Evolutionary conservation across 2,888 invertebrate species (phyloP).

Genomic region (Limnephilus marmoratus): DNA sequence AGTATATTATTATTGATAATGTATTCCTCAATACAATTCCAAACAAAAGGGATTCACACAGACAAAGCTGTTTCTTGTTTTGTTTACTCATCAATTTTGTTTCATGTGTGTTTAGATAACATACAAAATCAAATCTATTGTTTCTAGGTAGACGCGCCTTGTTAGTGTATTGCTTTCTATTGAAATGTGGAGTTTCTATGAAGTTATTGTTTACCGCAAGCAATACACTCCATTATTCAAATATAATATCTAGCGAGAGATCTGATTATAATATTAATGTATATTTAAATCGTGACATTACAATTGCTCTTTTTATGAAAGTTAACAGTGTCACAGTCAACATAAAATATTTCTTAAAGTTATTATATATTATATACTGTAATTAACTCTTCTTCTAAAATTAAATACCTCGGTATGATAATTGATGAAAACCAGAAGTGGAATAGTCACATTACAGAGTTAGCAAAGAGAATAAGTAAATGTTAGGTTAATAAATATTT

Average conservation of each 20-base stretch:
- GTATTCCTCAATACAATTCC: neutral
- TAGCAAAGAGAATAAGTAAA: too few species aligned
- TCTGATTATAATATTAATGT: neutral
- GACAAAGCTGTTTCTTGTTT: neutral
- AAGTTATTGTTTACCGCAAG: neutral
- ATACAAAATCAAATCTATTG: neutral
- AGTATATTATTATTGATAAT: neutral
- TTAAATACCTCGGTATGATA: too few species aligned
- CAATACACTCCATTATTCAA: neutral
- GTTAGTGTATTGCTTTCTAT: neutral
- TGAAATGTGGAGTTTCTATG: neutral
- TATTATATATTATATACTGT: too few species aligned
- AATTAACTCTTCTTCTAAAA: too few species aligned
- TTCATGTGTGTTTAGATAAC: neutral
- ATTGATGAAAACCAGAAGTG: too few species aligned
- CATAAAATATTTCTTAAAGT: too few species aligned
- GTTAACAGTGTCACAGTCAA: too few species aligned
- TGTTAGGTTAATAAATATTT: too few species aligned
- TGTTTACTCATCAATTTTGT: neutral
- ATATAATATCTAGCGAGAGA: neutral
- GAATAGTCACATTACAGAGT: too few species aligned
- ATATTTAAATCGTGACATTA: too few species aligned
- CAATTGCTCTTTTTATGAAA: too few species aligned
- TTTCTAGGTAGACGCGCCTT: neutral
- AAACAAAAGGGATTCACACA: neutral